Conservation (phyloP, 2,888 invertebrate genomes). For the Epistrophella euchroma region DNA sequence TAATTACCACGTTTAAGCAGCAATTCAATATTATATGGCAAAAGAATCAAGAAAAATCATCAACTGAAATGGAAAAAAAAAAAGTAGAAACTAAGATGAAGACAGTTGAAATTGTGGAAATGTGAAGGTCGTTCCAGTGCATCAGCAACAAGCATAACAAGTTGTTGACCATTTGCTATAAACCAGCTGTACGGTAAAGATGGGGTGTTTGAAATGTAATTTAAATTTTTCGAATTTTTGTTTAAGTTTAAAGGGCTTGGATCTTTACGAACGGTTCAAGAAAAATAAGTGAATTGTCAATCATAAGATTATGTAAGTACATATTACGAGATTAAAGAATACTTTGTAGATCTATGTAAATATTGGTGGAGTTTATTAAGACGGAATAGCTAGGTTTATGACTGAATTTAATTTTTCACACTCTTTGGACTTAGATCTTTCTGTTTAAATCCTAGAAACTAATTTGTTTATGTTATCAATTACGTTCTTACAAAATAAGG, state of each 20-base stretch:
- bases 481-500: too few species aligned
- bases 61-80: neutral
- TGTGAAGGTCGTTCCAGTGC: constrained; percentile 65
- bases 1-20: constrained; percentile 57
- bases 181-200: constrained; percentile 42
- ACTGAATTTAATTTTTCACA: too few species aligned
- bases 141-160: constrained; percentile 19
- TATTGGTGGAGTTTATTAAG: too few species aligned
- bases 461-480: too few species aligned
- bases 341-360: too few species aligned
- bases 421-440: too few species aligned
- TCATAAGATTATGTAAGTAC: neutral
- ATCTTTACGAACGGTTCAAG: neutral
- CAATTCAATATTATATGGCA: constrained; percentile 25
- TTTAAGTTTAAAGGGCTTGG: neutral
- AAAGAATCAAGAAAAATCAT: constrained; percentile 16
- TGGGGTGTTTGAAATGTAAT: neutral
- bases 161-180: constrained; percentile 65
- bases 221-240: constrained; percentile 10
- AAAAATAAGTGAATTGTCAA: neutral
- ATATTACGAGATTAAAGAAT: neutral
- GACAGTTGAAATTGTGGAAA: constrained; percentile 65
- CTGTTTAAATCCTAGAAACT: too few species aligned
- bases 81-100: constrained; percentile 39
- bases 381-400: too few species aligned